Evolutionary conservation across 2,888 invertebrate genomes (phyloP), one percentile per base, ranked within the genome.

Genomic region (Stratiomys singularior): DNA sequence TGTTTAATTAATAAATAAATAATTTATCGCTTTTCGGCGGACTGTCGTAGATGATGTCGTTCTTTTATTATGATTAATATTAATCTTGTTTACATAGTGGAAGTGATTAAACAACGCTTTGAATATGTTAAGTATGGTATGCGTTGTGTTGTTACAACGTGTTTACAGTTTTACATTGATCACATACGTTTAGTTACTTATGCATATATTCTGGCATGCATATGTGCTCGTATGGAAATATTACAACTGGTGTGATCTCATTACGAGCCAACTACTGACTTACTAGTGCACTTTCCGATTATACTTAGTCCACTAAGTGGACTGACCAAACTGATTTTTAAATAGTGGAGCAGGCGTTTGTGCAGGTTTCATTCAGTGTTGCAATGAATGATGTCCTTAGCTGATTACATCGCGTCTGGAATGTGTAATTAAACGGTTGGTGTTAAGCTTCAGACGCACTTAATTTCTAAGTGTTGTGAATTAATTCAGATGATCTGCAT

Each of bases 361-460:
- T 37, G 37, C 37, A 37, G 37, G 3, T 37, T 37, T 9, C n/a
- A n/a, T n/a, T n/a, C n/a, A n/a, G n/a, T 44, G 7, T 37, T 23
- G 67, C 27, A 67, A 46, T 46, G 47, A 69, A 47, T n/a, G 27
- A 69, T 47, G 69, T 69, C 69, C 69, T 44, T 67, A 46, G 27
- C 47, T 69, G 69, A 47, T 47, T 47, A 27, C 69, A 47, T 4
- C 69, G 7, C 44, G 69, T 69, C 46, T 69, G 47, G 69, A 69
- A 69, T 69, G 69, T 69, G 46, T 25, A 47, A 69, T 66, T 66
- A 37, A n/a, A 18, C 11, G 66, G 37, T 69, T 69, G 27, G 47
- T 25, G 69, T 46, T n/a, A 69, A 47, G 15, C 18, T 69, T 44
- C 21, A 47, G 13, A 47, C 25, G 28, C 3, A 25, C 60, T 46